Evolutionary conservation across 1,140 invertebrate species (phyloP), one percentile per base, ranked within the genome.

Genomic region (Drosophila busckii): DNA sequence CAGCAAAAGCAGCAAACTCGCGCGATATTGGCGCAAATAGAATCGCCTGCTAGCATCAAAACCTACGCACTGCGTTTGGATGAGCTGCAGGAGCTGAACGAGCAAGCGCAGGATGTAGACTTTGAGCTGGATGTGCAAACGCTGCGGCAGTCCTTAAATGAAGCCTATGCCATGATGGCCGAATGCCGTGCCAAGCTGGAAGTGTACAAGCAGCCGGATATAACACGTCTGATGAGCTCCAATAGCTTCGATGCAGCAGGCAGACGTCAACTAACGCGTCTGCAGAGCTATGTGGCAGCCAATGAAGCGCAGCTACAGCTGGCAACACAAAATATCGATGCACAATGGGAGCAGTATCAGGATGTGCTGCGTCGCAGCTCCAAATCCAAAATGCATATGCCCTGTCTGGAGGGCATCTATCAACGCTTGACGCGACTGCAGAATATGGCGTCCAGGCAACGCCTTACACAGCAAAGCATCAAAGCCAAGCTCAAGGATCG

Each of bases 331-430:
- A 87, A 89, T 6, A 85, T 93, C 3, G 91, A 92, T 62, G 87
- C 89, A 7, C 89, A 91, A 44, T 93, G 92, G 92, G 89, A 89
- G 7, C 88, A 89, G 42, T 88, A 89, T 65, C 86, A 88, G 63
- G 88, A 90, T 46, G 85, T 89, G 38, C 76, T 88, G 9, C 84
- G 88, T 1, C 89, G 89, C 46, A 89, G 88, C 25, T 75, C 70
- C 19, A 88, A 84, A 26, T 82, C 87, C 8, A 87, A 83, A 49
- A 84, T 89, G 73, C 88, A 88, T 66, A 90, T 92, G 60, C 90
- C 90, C 1, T 91, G 90, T 1, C 69, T 93, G 54, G 92, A 93
- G 70, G 89, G 90, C 16, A 90, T 93, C 2, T 93, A 93, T 82
- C 91, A 92, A 73, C 89, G 91, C 0, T 88, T 93, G 52, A 90